Base-by-base conservation (phyloP, 2,113 vertebrate species). In the Crocuta crocuta region DNA sequence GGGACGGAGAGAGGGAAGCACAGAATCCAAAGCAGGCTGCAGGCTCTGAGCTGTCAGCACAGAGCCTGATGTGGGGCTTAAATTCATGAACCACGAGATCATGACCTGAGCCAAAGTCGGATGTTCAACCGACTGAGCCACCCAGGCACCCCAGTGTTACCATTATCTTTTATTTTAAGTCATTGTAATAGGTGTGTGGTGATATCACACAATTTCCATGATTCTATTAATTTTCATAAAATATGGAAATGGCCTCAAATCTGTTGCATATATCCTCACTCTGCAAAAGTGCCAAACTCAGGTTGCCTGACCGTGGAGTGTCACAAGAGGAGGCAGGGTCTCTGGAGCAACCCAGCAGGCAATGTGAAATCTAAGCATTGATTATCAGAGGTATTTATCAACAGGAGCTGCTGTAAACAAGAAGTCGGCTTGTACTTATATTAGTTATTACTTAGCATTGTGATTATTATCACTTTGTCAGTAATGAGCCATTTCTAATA, bases 141-240 rank as follows among this genome's bases (percentile, higher is more conserved):
- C 53, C 53, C 13, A 55, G 53, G 53, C 16, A 5, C 4, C 53
- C 53, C 53, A 55, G 12, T 55, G 16, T 28, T 24, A 10, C 84
- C 7, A 13, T 19, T 80, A 11, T 58, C 53, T 61, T 94, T 55
- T 55, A 24, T 76, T 55, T 76, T 63, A 89, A 89, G 73, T 11
- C 23, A 82, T 63, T 81, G 73, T 96, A 55, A 92, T 39, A 70
- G 11, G 9, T 74, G 39, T 8, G 4, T 78, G 53, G 53, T 33
- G 33, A 87, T 65, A 63, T 65, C 31, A 24, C 76, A 45, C 26
- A n/a, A 82, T 70, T 7, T 48, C 19, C 70, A 21, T 50, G 31
- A 90, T 55, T 55, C n/a, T 35, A 39, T 84, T 95, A 43, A 71
- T 89, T 96, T 95, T 35, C 24, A 39, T 65, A 39, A 74, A 89